A percentile compares a stretch with the other conserved stretches of the same genome.
phyloP scores from a whole-genome alignment of 2,113 vertebrate species.

The Eolophus roseicapilla region DNA sequence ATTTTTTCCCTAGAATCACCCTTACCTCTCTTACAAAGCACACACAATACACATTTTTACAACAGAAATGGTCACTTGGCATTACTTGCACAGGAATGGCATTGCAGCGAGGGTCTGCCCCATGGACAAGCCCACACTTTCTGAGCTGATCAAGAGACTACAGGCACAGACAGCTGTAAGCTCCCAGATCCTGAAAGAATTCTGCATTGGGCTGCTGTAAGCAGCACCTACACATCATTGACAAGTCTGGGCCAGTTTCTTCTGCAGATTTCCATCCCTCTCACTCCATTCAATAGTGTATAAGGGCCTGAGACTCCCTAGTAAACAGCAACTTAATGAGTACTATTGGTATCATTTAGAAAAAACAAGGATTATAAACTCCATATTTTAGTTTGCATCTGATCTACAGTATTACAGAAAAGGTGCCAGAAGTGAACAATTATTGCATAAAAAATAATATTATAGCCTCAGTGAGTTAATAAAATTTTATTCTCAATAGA shows the following conservation, averaged over 20 bases:
- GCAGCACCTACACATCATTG: neutral
- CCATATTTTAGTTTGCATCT: neutral
- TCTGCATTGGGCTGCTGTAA: neutral
- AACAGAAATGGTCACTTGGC: neutral
- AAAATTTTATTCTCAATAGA: slow-evolving; percentile 2
- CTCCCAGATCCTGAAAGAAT: neutral
- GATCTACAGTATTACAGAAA: slow-evolving; percentile 2
- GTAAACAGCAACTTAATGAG: slow-evolving; percentile 10
- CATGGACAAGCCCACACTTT: neutral
- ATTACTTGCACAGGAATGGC: neutral
- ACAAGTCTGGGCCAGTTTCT: neutral
- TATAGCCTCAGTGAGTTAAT: neutral
- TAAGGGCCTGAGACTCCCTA: neutral
- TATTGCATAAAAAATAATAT: slow-evolving; percentile 21
- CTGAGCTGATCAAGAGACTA: neutral
- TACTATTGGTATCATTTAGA: neutral
- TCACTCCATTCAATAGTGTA: neutral
- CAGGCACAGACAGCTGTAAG: rapidly evolving
- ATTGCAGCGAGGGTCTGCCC: neutral
- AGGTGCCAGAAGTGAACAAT: slow-evolving; percentile 13
- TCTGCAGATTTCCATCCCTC: neutral
- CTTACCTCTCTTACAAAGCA: neutral
- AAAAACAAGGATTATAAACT: slow-evolving; percentile 18
- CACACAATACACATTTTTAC: neutral
- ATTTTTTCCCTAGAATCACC: neutral